Percentiles rank a stretch among this genome's conserved stretches.
These are phyloP conservation scores for Porites rus DNA, from an alignment of 92 coral and sea anemone species.

Conservation along the genomic window DNA sequence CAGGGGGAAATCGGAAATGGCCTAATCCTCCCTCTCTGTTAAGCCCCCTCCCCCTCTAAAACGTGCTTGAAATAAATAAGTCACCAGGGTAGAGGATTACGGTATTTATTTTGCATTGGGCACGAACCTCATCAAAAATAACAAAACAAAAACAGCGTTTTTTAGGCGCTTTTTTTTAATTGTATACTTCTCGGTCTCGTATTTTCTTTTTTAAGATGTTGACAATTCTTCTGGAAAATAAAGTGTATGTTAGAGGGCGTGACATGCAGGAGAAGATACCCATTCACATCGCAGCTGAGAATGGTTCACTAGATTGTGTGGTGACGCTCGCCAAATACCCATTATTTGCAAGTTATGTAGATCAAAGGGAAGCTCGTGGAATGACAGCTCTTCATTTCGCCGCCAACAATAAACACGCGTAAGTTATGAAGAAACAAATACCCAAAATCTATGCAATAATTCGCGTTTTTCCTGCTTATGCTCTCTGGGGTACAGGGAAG, in stretches of 20 bases:
- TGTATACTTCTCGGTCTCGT: neutral
- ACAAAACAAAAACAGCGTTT: too few relatives aligned
- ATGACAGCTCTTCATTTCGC: slow-evolving; percentile 77
- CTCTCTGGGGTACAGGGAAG: too few relatives aligned
- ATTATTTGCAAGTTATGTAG: neutral
- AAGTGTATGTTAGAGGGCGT: neutral
- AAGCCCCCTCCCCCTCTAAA: too few relatives aligned
- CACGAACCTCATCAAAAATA: too few relatives aligned
- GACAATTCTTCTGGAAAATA: slow-evolving; percentile 34
- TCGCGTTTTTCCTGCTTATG: neutral
- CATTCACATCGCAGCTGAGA: slow-evolving; percentile 73
- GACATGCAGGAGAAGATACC: slow-evolving; percentile 67
- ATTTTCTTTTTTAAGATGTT: slow-evolving; percentile 9
- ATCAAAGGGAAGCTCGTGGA: slow-evolving; percentile 52
- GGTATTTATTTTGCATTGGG: too few relatives aligned
- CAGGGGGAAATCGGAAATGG: too few relatives aligned
- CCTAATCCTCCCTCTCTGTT: too few relatives aligned
- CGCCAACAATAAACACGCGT: slow-evolving; percentile 73
- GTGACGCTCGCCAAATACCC: slow-evolving; percentile 45
- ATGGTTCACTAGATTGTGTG: slow-evolving; percentile 62
- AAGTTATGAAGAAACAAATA: neutral
- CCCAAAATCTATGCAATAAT: neutral
- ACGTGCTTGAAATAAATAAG: too few relatives aligned
- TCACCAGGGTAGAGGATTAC: too few relatives aligned
- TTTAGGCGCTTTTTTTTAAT: too few relatives aligned